phyloP scores from a whole-genome alignment of 2,888 invertebrate genomes.

The Limenitis camilla region DNA sequence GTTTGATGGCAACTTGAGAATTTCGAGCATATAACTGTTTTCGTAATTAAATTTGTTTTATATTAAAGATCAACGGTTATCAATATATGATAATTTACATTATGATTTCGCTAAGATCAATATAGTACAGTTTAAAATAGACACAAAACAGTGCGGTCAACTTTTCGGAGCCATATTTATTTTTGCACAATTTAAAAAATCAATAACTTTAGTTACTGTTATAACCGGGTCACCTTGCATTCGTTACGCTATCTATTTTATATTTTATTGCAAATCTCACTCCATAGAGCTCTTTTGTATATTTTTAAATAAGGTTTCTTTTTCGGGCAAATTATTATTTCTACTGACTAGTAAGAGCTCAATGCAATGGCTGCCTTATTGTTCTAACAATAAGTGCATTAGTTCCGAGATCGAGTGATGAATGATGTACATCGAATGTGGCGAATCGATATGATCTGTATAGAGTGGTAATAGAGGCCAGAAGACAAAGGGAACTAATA shows the following conservation, averaged over 20 bases:
- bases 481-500: slow-evolving; percentile 32
- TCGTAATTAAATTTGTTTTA: background rate
- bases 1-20: too few relatives aligned
- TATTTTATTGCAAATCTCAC: too few relatives aligned
- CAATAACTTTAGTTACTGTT: slow-evolving; percentile 32
- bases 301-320: too few relatives aligned
- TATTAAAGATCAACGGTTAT: background rate
- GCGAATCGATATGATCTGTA: slow-evolving; percentile 32
- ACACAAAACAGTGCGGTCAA: too few relatives aligned
- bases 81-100: background rate
- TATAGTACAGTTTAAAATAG: too few relatives aligned
- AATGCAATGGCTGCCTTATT: slow-evolving; percentile 26
- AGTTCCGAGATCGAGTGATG: slow-evolving; percentile 23
- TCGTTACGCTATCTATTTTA: slow-evolving; percentile 38
- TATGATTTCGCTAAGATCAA: background rate
- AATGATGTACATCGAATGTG: slow-evolving; percentile 16
- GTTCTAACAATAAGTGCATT: slow-evolving; percentile 24
- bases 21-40: background rate
- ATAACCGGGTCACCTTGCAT: slow-evolving; percentile 56
- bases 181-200: background rate
- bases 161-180: too few relatives aligned
- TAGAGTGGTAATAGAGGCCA: slow-evolving; percentile 37
- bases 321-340: slow-evolving; percentile 10
- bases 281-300: too few relatives aligned
- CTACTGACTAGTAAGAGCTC: too few relatives aligned